Evolutionary conservation across 2,113 vertebrate species (phyloP).

Genomic region (Lophochroa leadbeateri): DNA sequence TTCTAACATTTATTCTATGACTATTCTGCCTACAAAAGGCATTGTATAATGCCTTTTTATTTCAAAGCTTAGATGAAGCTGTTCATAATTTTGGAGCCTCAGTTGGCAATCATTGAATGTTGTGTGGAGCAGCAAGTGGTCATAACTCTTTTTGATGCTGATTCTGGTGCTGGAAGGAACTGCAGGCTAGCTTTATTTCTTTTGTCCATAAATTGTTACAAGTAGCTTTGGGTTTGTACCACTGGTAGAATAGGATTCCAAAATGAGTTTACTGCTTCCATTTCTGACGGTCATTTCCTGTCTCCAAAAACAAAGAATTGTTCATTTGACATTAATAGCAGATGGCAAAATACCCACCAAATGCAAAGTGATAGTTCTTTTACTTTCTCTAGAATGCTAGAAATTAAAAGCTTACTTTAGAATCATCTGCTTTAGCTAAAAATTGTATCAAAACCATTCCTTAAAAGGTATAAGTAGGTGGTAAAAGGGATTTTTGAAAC

Average conservation of each 20-base stretch:
- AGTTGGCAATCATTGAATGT: not conserved
- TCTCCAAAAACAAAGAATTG: not conserved
- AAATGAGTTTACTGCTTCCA: not conserved
- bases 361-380: not conserved
- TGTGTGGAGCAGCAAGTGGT: not conserved
- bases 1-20: not conserved
- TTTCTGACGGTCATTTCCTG: not conserved
- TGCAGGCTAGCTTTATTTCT: not conserved
- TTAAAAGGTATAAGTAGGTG: not conserved
- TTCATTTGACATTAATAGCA: not conserved
- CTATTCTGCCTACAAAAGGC: not conserved
- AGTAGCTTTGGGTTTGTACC: not conserved
- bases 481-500: not conserved
- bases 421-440: not conserved
- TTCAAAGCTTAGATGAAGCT: not conserved
- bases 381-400: not conserved
- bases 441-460: not conserved
- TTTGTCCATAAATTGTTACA: not conserved
- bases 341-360: not conserved
- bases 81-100: not conserved
- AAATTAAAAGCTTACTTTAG: not conserved
- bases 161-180: not conserved
- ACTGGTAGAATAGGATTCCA: not conserved
- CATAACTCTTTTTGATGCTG: not conserved
- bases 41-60: not conserved